Base-by-base conservation (phyloP, 2,113 vertebrate species). In the Tretioscincus oriximinensis region DNA sequence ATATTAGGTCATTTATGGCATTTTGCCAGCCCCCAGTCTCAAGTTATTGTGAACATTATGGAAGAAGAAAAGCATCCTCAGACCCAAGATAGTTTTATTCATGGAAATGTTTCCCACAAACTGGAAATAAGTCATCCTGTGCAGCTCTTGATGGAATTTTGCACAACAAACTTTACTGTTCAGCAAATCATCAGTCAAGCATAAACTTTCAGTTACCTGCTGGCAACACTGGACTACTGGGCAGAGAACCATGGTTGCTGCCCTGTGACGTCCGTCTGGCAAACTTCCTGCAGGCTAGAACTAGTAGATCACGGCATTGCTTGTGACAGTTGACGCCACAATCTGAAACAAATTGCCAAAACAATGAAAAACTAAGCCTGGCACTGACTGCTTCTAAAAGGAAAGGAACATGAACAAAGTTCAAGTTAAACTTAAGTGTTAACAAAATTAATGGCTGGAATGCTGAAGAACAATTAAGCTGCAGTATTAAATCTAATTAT, bases 261-360 rank as follows among this genome's bases (percentile, higher is more conserved):
- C 96, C 94, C 80, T 96, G 82, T 14, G 98, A 99, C 7, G 96
- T 91, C 1, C 94, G 97, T 81, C 96, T 95, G 68, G 96, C 94
- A 76, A 97, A 95, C 87, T 97, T 98, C 88, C 97, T 95, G 84
- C 98, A 99, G 1, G 98, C 98, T 84, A 98, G 93, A 86, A 99
- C 97, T 87, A 99, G 93, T 71, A 99, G 94, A 85, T 99, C 97
- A 84, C 97, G 95, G 90, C 98, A 99, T 76, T 99, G 98, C 92
- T 99, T 99, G 84, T 99, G 98, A 84, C 98, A 99, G 90, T 99
- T 99, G 81, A 97, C 98, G 26, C 97, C 98, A 0, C 98, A 99
- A 77, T 99, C 98, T 99, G 94, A 70, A 83, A 86, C 29, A 31
- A 69, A 81, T 47, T 51, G 26, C 61, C 49, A 73, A n/a, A 35